A percentile compares a stretch with the other conserved stretches of the same genome.
These are phyloP conservation scores for Ammodytes marinus DNA, from an alignment of 2,113 vertebrate species.

Conservation along the genomic window DNA sequence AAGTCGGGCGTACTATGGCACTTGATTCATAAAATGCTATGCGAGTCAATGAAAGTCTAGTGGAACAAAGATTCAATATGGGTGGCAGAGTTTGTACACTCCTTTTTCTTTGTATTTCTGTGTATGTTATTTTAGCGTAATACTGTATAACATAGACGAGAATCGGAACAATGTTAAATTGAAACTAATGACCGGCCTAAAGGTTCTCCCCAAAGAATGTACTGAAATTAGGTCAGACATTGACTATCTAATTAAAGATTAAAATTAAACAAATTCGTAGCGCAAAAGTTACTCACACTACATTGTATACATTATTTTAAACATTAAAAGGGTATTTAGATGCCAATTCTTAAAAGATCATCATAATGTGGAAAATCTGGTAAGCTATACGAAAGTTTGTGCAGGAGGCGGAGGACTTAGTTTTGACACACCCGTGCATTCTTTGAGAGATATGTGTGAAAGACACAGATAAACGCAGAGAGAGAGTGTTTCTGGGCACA, in stretches of 20 bases:
- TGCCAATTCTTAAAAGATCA: neutral
- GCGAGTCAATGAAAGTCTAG: neutral
- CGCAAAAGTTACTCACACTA: neutral
- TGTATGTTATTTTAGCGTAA: too few relatives aligned
- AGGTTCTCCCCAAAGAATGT: neutral
- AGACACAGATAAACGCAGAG: neutral
- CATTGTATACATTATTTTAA: neutral
- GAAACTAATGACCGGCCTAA: neutral
- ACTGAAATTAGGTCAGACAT: neutral
- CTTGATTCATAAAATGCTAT: slow-evolving; percentile 9
- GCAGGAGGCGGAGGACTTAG: neutral
- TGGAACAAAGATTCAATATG: neutral
- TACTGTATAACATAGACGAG: neutral
- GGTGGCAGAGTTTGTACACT: neutral
- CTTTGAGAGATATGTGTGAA: slow-evolving; percentile 6
- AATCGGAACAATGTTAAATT: neutral
- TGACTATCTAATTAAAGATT: neutral
- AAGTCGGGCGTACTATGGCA: neutral
- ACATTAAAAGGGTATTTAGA: neutral
- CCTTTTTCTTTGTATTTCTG: neutral
- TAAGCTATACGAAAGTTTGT: neutral
- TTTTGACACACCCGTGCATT: slow-evolving; percentile 27
- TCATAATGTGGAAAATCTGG: neutral
- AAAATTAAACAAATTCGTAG: neutral
- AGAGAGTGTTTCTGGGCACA: neutral